Evolutionary conservation across 2,113 vertebrate genomes (phyloP), one percentile per base, ranked within the genome.

Genomic region (Zeus faber): DNA sequence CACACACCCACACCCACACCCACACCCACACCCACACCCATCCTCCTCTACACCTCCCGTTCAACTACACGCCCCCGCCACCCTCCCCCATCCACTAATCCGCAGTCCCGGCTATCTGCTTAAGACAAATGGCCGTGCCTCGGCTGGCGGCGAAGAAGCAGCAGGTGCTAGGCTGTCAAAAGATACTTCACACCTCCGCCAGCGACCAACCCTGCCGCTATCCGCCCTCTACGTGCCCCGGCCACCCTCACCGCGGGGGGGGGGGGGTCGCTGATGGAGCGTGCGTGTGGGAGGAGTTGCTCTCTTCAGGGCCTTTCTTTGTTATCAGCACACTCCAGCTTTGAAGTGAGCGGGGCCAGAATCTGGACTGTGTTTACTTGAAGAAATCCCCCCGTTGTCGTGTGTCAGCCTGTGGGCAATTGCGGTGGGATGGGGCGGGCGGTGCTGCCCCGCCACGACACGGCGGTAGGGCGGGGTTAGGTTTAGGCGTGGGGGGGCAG

Each of bases 101-200:
- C 59, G 37, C 23, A 10, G 54, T 44, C 39, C 37, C 25, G 49
- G 72, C 58, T 72, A 76, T 74, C 64, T 46, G 37, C 76, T 72
- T 1, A 20, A 72, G 72, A 80, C 78, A 85, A 88, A 86, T 75
- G 85, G 82, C 43, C 16, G 62, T 50, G 65, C 16, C 18, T 46
- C 63, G 57, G 27, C 50, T 46, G 53, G 68, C 37, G 52, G 59
- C 58, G 59, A 78, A 62, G 68, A 77, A 60, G 69, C 84, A 79
- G 81, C 88, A 90, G 87, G 87, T 90, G 86, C 81, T 77, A 70
- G 37, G 37, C 72, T 83, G 87, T 83, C 81, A 84, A 74, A 87
- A 77, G 77, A 71, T 77, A 82, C 81, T 85, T 87, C 78, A 71
- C 80, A 77, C 77, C 78, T 80, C 59, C 51, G 45, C 62, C 70